Evolutionary conservation across 2,113 vertebrate genomes (phyloP).

Genomic region (Urocynchramus pylzowi): DNA sequence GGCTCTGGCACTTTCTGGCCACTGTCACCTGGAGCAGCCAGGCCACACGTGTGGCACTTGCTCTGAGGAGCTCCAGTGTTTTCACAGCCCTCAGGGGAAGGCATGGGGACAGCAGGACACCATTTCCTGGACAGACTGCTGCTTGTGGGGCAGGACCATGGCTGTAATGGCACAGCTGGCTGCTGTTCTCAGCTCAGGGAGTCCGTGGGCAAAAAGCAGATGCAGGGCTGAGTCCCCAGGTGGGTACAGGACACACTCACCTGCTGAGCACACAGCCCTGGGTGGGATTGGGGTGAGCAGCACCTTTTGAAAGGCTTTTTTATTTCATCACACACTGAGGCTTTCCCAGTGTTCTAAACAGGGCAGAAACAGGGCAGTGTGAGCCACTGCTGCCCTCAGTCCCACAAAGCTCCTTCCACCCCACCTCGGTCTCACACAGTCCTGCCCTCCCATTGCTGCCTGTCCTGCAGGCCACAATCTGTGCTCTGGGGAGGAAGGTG

Average conservation of each 20-base stretch:
- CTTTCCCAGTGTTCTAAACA: background rate
- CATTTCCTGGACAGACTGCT: background rate
- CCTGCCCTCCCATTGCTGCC: background rate
- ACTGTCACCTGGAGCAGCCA: background rate
- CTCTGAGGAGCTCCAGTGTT: background rate
- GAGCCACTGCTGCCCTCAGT: background rate
- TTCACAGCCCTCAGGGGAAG: background rate
- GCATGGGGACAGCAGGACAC: background rate
- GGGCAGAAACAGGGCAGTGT: background rate
- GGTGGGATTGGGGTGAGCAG: background rate
- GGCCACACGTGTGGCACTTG: background rate
- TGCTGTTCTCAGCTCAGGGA: background rate
- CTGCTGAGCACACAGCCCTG: background rate
- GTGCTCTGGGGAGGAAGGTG: background rate
- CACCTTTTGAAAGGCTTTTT: background rate
- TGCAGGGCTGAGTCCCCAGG: background rate
- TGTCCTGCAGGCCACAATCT: background rate
- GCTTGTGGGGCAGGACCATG: background rate
- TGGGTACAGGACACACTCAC: background rate
- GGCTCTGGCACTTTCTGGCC: background rate
- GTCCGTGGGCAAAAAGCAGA: background rate
- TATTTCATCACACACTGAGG: background rate
- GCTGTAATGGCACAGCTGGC: background rate
- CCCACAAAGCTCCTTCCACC: background rate
- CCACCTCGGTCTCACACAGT: background rate